Base-by-base conservation (phyloP, 2,113 vertebrate species). In the Microtus pennsylvanicus region DNA sequence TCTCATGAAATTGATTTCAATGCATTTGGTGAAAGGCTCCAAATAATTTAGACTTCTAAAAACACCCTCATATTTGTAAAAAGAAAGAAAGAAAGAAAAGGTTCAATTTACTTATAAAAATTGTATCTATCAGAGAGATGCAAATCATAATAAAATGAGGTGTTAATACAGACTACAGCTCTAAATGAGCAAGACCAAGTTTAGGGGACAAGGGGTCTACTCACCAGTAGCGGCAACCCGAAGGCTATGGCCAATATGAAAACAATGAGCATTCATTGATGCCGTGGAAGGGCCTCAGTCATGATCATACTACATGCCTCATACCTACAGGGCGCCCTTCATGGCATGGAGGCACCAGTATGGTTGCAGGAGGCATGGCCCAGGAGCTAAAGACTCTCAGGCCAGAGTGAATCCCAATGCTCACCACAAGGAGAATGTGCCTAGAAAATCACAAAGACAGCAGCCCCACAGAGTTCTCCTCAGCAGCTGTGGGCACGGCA, bases 201-300 rank as follows among this genome's bases (percentile, higher is more conserved):
- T 3, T 21, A 17, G 3, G 16, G n/a, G 45, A 16, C 0, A 0
- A 33, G 67, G 19, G 30, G 0, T 58, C 45, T n/a, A 50, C 22
- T 72, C 70, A 42, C 52, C 19, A 19, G n/a, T 24, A 4, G 74
- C 1, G 33, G 38, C 58, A 17, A 26, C 6, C 28, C 7, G 38
- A 35, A 0, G 5, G 22, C 33, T 1, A 2, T 26, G 42, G 3
- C 24, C 17, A 16, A 1, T 70, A 13, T 21, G 52, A 42, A 47
- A 69, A 69, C 63, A 87, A 12, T 83, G 22, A 63, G 26, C 55
- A 0, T 61, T 55, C 13, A 7, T 35, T 33, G 19, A 8, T 14
- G 19, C 35, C 45, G 24, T 4, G 5, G 45, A 50, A 33, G 85
- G 21, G 4, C 65, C 33, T 22, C 42, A 13, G 42, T 22, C 61